Evolutionary conservation across 2,113 vertebrate genomes (phyloP), one percentile per base, ranked within the genome.

Genomic region (Cyphotilapia sp.): DNA sequence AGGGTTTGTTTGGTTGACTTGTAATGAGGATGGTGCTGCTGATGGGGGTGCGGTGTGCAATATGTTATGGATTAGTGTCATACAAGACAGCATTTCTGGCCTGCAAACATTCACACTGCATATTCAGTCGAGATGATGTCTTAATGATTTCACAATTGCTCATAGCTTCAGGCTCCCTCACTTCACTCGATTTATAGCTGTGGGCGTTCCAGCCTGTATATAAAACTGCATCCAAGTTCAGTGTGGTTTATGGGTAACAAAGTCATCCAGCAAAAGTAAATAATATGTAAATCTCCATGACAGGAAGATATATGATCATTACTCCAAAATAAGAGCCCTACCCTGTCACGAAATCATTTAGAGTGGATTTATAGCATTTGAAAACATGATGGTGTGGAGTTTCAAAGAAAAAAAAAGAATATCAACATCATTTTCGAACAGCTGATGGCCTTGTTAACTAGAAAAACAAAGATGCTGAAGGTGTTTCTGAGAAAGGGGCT

Each of bases 181-280:
- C 86, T 84, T 54, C 38, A 83, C 85, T 61, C 69, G 38, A 90
- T 91, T 89, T 89, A 90, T 84, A 82, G 86, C 88, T 80, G 89
- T 82, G 51, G 85, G 88, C 9, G 40, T 91, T 89, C 88, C 85
- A 86, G 85, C 16, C 22, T 10, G n/a, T 95, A 91, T 93, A 94
- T 92, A 49, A 76, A 90, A 94, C 76, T 82, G 61, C 85, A 40
- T 92, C 74, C 84, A 80, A 87, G 84, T 90, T 89, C 85, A 71
- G 57, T 86, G 87, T 87, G 88, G 89, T 93, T 95, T 94, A 94
- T 85, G 31, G 84, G 81, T 83, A 93, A 93, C 90, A 95, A 94
- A 90, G 90, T 91, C 76, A 56, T 91, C 78, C 84, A 9, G 69
- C 76, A 45, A 40, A 80, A 81, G 82, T 92, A 89, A 91, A 94